phyloP scores from a whole-genome alignment of 2,113 vertebrate species.

The Varanus komodoensis region DNA sequence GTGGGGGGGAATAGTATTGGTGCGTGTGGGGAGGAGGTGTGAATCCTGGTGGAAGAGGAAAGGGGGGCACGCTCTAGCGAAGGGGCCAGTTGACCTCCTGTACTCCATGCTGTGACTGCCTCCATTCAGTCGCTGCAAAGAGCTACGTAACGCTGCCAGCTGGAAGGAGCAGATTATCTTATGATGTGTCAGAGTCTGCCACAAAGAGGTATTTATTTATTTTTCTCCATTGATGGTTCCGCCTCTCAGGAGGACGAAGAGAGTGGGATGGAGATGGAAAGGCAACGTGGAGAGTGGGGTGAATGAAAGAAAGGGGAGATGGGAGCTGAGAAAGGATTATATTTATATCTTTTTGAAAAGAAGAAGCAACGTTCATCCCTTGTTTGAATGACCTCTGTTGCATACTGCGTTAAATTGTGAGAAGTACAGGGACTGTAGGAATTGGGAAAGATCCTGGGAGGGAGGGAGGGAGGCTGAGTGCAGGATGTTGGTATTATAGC shows the following conservation, averaged over 20 bases:
- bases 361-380: not conserved
- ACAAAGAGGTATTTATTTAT: slow-evolving; percentile 4
- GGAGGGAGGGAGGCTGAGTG: too few relatives aligned
- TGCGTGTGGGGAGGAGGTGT: not conserved
- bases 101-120: not conserved
- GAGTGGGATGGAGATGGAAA: not conserved
- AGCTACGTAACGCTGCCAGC: not conserved
- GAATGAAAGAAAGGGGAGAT: not conserved
- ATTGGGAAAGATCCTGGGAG: not conserved
- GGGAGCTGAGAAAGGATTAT: not conserved
- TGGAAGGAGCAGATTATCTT: not conserved
- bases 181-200: not conserved
- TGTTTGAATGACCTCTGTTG: not conserved
- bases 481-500: too few relatives aligned
- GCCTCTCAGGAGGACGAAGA: not conserved
- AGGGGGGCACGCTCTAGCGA: not conserved
- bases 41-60: not conserved
- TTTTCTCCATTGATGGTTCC: not conserved
- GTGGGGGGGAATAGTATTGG: not conserved
- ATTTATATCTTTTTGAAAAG: not conserved
- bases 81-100: slow-evolving; percentile 13
- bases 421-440: not conserved
- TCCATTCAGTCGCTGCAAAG: slow-evolving; percentile 17
- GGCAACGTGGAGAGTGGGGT: not conserved
- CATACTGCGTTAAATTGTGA: too few relatives aligned